These are phyloP conservation scores for Athrips mouffetella DNA, from an alignment of 2,888 invertebrate genomes.

Conservation along the genomic window DNA sequence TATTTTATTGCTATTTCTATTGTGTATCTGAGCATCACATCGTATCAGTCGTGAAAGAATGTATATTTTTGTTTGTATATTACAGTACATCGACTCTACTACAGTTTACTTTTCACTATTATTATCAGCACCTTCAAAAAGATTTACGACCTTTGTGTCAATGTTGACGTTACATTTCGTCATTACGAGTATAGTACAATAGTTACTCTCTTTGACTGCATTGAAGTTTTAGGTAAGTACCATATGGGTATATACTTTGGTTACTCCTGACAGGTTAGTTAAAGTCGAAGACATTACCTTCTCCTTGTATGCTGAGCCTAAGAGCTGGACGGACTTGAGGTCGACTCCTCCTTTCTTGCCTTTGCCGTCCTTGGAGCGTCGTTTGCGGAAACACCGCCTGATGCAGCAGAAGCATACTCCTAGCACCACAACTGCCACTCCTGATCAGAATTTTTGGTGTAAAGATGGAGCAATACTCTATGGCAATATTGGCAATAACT, in stretches of 20 bases:
- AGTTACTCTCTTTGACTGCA: no score
- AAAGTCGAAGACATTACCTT: slow-evolving; percentile 84
- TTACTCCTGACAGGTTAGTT: slow-evolving; percentile 20
- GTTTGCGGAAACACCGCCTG: slow-evolving; percentile 93
- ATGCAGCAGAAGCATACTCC: slow-evolving; percentile 95
- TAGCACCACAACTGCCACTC: slow-evolving; percentile 86
- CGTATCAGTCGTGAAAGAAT: no score
- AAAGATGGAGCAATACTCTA: no score
- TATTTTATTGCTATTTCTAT: no score
- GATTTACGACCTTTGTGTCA: not conserved
- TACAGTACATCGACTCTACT: no score
- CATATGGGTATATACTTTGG: not conserved
- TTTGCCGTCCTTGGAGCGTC: slow-evolving; percentile 95
- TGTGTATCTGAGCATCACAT: no score
- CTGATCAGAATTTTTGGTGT: no score
- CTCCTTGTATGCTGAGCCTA: slow-evolving; percentile 98
- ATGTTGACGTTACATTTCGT: not conserved
- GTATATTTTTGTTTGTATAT: no score
- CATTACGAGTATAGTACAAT: not conserved
- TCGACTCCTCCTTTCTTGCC: slow-evolving; percentile 96
- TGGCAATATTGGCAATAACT: no score
- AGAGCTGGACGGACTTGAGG: slow-evolving; percentile 96
- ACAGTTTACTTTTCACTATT: not conserved
- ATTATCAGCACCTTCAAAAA: not conserved
- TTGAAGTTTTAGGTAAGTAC: not conserved